phyloP scores from a whole-genome alignment of 2,888 invertebrate species.

The Apodemia zela region DNA sequence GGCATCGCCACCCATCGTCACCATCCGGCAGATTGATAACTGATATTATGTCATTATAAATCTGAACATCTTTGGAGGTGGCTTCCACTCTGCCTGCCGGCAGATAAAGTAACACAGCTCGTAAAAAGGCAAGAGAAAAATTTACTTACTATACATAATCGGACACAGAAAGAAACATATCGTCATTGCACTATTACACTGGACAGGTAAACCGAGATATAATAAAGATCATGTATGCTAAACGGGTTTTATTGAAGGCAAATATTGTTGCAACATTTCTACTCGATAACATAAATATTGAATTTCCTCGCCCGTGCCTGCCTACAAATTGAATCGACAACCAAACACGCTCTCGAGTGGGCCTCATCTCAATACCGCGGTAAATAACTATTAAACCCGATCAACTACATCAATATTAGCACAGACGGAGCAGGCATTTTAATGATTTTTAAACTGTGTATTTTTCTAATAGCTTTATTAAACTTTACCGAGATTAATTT shows the following conservation, averaged over 20 bases:
- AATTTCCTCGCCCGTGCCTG: conserved; percentile 25
- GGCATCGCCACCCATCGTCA: too few relatives aligned
- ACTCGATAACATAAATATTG: conserved; percentile 34
- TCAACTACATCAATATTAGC: conserved; percentile 46
- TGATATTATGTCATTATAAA: too few relatives aligned
- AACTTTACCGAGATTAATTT: too few relatives aligned
- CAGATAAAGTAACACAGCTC: background rate
- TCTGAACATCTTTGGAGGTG: too few relatives aligned
- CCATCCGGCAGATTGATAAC: too few relatives aligned
- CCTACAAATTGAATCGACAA: conserved; percentile 35
- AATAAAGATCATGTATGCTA: background rate
- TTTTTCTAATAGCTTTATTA: background rate
- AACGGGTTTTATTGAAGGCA: conserved; percentile 17
- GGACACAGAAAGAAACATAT: background rate
- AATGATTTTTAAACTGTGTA: background rate
- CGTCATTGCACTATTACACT: background rate
- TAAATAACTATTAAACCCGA: conserved; percentile 41
- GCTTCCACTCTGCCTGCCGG: too few relatives aligned
- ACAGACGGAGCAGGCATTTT: conserved; percentile 27
- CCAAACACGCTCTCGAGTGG: conserved; percentile 33
- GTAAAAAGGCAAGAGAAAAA: background rate
- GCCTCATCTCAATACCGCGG: conserved; percentile 32
- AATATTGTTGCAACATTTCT: conserved; percentile 17
- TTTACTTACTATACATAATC: background rate
- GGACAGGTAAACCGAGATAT: background rate